Base-by-base conservation (phyloP, 2,888 invertebrate species). In the Cynaeus angustus region DNA sequence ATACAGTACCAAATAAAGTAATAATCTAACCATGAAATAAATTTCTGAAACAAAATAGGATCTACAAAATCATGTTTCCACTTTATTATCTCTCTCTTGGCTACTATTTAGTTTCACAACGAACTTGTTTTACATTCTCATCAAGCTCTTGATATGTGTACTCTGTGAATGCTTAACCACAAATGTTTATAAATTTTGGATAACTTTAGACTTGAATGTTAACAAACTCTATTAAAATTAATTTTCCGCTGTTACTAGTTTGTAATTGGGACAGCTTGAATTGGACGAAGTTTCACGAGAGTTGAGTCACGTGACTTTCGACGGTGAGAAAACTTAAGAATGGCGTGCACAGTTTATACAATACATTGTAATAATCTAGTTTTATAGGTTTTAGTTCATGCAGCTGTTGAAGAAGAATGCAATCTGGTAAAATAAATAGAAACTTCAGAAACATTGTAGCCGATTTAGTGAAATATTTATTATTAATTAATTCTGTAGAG, bases 151-250 rank as follows among this genome's bases (percentile, higher is more conserved):
- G 61, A 61, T 50, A 33, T 48, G 61, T 61, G 61, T 61, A 61
- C 48, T 21, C 9, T 50, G 48, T 61, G 38, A 50, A 59, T 43
- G 45, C 7, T 48, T 46, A 59, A 61, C 61, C 61, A 16, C 61
- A 50, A 37, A 61, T 61, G 48, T 50, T 61, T 50, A 61, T 61
- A 61, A 61, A 61, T 61, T 61, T 61, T 50, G 50, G 16, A 61
- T 38, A 61, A 61, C 21, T 48, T 38, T 21, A 48, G 50, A 61
- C 61, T 61, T 45, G 50, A 37, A 48, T 33, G 61, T 50, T 48
- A 61, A 61, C 61, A 37, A 61, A 61, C 37, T 61, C 38, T 46
- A 61, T 61, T 61, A 48, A 48, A 61, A 61, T 61, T 61, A 61
- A 61, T 61, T 61, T 61, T 61, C 16, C 61, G 33, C 48, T 37